Percentiles rank a stretch among this genome's conserved stretches.
Conservation (phyloP, 1,140 invertebrate genomes). For the Diachasma alloeum region DNA sequence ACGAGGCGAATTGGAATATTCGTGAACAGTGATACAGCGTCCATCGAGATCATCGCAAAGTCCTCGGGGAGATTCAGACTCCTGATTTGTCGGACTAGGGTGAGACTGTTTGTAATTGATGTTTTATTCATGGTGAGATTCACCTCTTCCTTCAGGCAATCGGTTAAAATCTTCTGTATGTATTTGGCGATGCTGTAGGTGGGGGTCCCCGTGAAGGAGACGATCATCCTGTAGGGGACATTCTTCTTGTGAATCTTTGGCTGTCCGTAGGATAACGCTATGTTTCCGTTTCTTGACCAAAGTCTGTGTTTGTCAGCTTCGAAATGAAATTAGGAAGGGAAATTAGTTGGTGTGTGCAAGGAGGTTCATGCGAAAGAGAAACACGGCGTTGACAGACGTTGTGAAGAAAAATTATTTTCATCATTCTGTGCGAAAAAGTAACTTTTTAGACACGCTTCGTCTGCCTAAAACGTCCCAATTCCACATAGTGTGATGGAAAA, state of each 20-base stretch:
- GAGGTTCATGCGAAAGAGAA: too few species aligned
- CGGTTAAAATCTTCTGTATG: constrained; percentile 29
- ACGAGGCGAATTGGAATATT: constrained; percentile 24
- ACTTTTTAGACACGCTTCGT: too few species aligned
- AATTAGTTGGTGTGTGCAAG: too few species aligned
- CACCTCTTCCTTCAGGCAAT: constrained; percentile 12
- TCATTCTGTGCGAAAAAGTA: too few species aligned
- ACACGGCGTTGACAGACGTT: too few species aligned
- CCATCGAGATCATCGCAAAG: constrained; percentile 24
- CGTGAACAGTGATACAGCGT: constrained; percentile 25
- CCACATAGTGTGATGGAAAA: too few species aligned
- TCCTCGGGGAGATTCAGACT: constrained; percentile 5
- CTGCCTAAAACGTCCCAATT: too few species aligned
- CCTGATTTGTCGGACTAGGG: not conserved
- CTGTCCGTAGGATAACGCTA: constrained; percentile 32
- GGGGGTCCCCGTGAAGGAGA: constrained; percentile 38
- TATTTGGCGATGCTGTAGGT: constrained; percentile 36
- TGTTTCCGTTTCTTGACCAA: not conserved
- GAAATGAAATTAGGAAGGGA: not conserved
- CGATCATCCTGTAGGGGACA: constrained; percentile 40
- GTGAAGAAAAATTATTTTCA: too few species aligned
- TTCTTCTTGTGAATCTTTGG: constrained; percentile 46
- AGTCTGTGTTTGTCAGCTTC: constrained; percentile 13
- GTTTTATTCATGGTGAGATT: not conserved
- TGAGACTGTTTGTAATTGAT: not conserved